Percentiles rank a stretch among this genome's conserved stretches.
phyloP scores from a whole-genome alignment of 2,113 vertebrate genomes.

The Tragelaphus strepsiceros region DNA sequence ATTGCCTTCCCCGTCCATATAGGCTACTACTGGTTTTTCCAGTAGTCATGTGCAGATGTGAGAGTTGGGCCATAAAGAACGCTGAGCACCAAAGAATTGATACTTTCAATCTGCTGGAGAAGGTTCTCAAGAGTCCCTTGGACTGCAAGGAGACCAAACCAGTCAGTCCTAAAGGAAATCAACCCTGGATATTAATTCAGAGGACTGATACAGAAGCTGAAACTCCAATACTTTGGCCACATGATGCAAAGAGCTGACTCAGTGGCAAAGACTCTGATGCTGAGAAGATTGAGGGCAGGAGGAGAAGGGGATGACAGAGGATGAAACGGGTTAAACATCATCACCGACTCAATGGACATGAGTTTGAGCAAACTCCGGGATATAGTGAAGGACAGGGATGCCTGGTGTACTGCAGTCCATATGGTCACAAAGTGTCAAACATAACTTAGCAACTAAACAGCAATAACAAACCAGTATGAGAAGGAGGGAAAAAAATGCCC shows the following conservation, averaged over 20 bases:
- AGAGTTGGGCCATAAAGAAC: neutral
- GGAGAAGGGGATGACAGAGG: neutral
- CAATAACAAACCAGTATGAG: neutral
- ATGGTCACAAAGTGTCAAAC: neutral
- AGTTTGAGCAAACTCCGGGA: neutral
- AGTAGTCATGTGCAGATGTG: neutral
- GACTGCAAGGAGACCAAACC: neutral
- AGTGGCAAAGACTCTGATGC: neutral
- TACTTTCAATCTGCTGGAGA: neutral
- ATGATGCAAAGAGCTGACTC: neutral
- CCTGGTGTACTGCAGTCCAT: neutral
- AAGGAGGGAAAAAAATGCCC: neutral
- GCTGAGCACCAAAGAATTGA: neutral
- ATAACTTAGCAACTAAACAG: neutral
- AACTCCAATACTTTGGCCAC: neutral
- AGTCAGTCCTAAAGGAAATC: neutral
- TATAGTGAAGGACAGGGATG: neutral
- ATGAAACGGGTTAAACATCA: neutral
- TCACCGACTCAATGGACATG: neutral
- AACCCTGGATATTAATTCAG: neutral
- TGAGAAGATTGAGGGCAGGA: neutral
- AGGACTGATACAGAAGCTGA: neutral
- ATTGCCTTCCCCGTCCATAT: no score
- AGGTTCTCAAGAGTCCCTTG: neutral
- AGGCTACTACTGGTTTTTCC: neutral